These are phyloP conservation scores for Aphrocallistes beatrix DNA, from an alignment of 37 sponge, comb jelly and placozoan genomes.

Conservation along the genomic window DNA sequence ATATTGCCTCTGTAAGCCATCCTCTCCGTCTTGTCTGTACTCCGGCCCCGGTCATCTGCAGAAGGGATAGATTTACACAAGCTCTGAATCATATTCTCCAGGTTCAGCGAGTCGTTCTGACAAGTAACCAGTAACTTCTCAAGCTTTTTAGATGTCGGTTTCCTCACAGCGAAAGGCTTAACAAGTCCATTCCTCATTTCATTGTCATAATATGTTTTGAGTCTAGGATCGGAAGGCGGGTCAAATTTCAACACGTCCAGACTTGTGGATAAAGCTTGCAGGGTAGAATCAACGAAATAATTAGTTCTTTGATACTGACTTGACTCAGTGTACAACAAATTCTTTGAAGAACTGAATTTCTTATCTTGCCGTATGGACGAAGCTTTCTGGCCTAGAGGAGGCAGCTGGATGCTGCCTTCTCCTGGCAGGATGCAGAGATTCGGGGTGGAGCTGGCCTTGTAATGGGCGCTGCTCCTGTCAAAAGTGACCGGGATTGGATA, in stretches of 20 bases:
- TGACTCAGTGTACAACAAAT: neutral
- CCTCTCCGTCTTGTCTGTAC: neutral
- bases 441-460: neutral
- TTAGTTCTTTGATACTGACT: neutral
- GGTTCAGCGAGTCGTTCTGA: neutral
- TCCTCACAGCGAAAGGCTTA: neutral
- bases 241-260: neutral
- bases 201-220: neutral
- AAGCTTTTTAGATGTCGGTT: neutral
- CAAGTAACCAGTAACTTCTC: neutral
- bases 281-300: neutral
- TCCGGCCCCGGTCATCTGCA: neutral
- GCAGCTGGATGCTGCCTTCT: neutral
- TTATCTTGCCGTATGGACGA: neutral
- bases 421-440: neutral
- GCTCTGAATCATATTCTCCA: slow-evolving; percentile 3
- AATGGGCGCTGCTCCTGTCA: neutral
- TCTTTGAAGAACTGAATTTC: neutral
- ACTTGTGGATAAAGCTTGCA: neutral
- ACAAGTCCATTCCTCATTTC: neutral
- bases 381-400: neutral
- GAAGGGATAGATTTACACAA: neutral
- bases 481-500: slow-evolving; percentile 13
- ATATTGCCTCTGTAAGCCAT: neutral
- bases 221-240: neutral